Base-by-base conservation (phyloP, 2,113 vertebrate species). In the Rhabdomys dilectus region DNA sequence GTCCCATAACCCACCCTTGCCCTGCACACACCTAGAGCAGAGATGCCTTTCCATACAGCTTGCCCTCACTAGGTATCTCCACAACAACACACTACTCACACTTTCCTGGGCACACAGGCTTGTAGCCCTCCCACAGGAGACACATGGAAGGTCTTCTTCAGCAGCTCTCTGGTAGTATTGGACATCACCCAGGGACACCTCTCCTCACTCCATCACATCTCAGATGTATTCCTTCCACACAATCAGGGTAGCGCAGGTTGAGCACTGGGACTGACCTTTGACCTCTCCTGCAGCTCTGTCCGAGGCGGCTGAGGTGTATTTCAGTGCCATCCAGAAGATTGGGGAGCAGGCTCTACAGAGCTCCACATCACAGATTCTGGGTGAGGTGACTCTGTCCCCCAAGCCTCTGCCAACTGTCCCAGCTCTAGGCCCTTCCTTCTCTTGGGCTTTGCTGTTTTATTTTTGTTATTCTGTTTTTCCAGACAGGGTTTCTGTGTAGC, bases 291-390 rank as follows among this genome's bases (percentile, higher is more conserved):
- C 98, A 99, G 99, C 98, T 7, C 98, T 99, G 76, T 98, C 99
- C 0, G 97, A 98, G 60, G 99, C 99, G 0, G 99, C 99, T 7
- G 99, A 99, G 85, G 98, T 99, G 31, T 99, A 99, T 97, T 99
- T 99, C 97, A 99, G 94, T 1, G 99, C 99, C 0, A 98, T 99
- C 1, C 99, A 99, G 97, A 99, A 99, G 98, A 99, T 99, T 2
- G 99, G 99, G 80, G 99, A 99, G 95, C 99, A 98, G 91, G 99
- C 99, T 0, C 97, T 99, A 39, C 98, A 99, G 98, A 99, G 98
- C 2, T 95, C 98, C 86, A 99, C 99, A 6, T 99, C 99, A 0
- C 98, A 97, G 1, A 94, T 99, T 58, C 96, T 99, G 45, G 99
- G 99, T 99, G 98, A 99, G 99, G 81, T 34, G 31, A 0, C 53